Percentiles rank a stretch among this genome's conserved stretches.
Conservation (phyloP, 30 jellyfish, hydroid and myxozoan species). For the Sanderia malayensis region DNA sequence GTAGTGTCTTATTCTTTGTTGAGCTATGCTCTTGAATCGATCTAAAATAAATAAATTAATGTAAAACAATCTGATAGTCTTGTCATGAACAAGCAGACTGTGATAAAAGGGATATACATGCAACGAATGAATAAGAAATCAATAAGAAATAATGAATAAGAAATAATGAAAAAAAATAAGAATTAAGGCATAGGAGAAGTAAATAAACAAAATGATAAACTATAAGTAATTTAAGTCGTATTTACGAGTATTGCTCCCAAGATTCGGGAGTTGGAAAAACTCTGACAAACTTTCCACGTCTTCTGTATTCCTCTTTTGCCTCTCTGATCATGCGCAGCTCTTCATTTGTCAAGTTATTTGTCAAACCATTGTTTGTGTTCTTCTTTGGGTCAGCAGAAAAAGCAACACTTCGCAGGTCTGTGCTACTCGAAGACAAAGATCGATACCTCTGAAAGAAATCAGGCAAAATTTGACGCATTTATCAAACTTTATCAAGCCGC, state of each 20-base stretch:
- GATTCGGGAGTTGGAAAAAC: slow-evolving; percentile 93
- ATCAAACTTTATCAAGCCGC: too few relatives aligned
- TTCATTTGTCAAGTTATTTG: slow-evolving; percentile 60
- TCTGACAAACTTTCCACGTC: slow-evolving; percentile 82
- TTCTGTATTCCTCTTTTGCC: slow-evolving; percentile 76
- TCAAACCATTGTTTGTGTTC: slow-evolving; percentile 52
- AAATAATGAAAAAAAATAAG: too few relatives aligned
- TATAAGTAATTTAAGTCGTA: too few relatives aligned
- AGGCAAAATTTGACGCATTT: too few relatives aligned
- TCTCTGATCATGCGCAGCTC: slow-evolving; percentile 75
- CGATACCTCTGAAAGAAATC: slow-evolving; percentile 42
- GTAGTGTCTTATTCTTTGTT: slow-evolving; percentile 56
- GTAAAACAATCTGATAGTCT: too few relatives aligned
- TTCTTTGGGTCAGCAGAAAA: slow-evolving; percentile 36
- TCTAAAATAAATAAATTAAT: slow-evolving; percentile 8
- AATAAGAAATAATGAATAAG: too few relatives aligned
- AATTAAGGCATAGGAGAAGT: too few relatives aligned
- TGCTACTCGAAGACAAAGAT: slow-evolving; percentile 32
- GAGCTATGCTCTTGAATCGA: slow-evolving; percentile 83
- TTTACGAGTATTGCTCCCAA: slow-evolving; percentile 86
- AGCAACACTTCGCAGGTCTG: slow-evolving; percentile 34
- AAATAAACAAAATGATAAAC: too few relatives aligned
- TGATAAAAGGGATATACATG: too few relatives aligned
- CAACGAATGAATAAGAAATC: too few relatives aligned
- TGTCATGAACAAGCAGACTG: too few relatives aligned